phyloP scores from a whole-genome alignment of 2,797 vertebrate genomes.

The Clarias pachynema region DNA sequence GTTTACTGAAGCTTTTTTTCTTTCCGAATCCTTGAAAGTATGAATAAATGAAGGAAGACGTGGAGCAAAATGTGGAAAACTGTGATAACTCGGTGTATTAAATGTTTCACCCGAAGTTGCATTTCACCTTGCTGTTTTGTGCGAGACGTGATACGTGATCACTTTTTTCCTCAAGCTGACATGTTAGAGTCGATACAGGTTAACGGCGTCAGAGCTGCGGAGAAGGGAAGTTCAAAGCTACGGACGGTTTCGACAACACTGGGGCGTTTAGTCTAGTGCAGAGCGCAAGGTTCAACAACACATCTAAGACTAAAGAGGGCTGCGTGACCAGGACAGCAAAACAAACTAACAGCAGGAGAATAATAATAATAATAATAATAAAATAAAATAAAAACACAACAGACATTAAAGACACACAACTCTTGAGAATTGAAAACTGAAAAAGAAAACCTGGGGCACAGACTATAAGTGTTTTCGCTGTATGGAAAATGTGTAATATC shows the following conservation, averaged over 20 bases:
- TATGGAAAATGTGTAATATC: too few relatives aligned
- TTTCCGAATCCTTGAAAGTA: background rate
- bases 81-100: background rate
- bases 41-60: background rate
- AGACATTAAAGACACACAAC: too few relatives aligned
- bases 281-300: background rate
- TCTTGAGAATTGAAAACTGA: too few relatives aligned
- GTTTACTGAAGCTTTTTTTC: background rate
- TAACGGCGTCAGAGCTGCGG: background rate
- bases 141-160: background rate
- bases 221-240: background rate
- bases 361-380: background rate
- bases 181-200: background rate
- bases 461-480: too few relatives aligned
- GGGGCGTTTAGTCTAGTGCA: background rate
- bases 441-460: too few relatives aligned
- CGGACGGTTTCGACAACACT: background rate
- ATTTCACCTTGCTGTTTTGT: background rate
- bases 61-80: background rate
- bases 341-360: background rate
- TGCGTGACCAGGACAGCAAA: background rate
- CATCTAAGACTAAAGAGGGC: background rate
- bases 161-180: background rate
- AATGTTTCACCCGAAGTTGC: background rate
- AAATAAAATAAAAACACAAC: background rate